Percentiles rank a stretch among this genome's conserved stretches.
Evolutionary conservation across 2,113 vertebrate species (phyloP).

Genomic region (Rissa tridactyla): DNA sequence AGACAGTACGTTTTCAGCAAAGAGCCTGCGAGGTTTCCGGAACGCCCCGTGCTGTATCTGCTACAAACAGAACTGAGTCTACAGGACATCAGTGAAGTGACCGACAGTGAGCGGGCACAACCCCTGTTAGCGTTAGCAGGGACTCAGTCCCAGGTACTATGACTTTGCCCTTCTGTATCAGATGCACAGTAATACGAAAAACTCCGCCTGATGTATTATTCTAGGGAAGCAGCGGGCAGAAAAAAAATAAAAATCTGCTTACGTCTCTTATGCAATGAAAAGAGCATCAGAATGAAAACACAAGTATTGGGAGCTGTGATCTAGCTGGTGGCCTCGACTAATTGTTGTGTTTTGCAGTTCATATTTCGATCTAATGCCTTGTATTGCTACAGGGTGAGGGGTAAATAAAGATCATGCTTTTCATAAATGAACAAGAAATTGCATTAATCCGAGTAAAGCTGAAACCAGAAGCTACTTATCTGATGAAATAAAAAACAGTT

Average conservation of each 20-base stretch:
- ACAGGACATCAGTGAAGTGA: background rate
- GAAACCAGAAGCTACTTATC: background rate
- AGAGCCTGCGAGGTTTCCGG: background rate
- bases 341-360: background rate
- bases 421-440: background rate
- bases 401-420: background rate
- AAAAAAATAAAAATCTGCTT: background rate
- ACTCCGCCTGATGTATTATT: background rate
- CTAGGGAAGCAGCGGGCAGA: background rate
- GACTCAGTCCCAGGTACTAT: no score
- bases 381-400: background rate
- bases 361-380: background rate
- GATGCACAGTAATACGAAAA: background rate
- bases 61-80: background rate
- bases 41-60: background rate
- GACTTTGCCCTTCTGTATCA: background rate
- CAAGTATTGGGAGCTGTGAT: background rate
- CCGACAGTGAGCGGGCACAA: background rate
- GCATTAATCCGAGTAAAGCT: background rate
- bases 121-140: background rate
- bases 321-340: background rate
- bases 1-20: background rate
- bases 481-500: background rate
- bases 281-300: background rate
- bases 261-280: accelerated